Evolutionary conservation across 2,888 invertebrate genomes (phyloP).

Genomic region (Chloroclysta siterata): DNA sequence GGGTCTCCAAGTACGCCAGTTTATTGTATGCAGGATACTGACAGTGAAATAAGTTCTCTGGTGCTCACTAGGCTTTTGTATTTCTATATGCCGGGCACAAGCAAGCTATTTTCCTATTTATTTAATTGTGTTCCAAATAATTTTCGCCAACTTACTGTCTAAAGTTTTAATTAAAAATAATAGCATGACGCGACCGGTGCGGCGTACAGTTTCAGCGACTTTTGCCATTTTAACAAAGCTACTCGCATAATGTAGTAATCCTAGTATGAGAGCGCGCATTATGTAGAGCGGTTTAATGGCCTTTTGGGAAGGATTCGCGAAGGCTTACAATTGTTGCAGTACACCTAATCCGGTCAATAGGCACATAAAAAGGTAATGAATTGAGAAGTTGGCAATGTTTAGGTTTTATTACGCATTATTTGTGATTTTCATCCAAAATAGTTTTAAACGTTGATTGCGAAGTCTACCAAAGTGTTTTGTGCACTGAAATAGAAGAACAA

Average conservation of each 20-base stretch:
- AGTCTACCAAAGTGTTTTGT: constrained; percentile 2
- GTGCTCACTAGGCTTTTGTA: constrained; percentile 1
- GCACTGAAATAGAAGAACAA: constrained; percentile 7
- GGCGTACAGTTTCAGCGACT: constrained; percentile 35
- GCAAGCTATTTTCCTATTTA: constrained; percentile 11
- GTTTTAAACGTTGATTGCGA: constrained; percentile 25
- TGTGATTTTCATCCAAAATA: constrained; percentile 32
- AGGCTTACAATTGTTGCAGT: constrained; percentile 52
- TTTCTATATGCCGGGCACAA: not conserved
- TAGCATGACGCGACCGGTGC: constrained; percentile 28
- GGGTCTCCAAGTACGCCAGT: constrained; percentile 13
- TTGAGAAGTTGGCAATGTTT: constrained; percentile 41
- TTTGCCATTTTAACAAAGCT: constrained; percentile 40
- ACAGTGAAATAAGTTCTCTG: constrained; percentile 12
- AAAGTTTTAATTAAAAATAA: constrained; percentile 41
- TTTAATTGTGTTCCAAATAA: constrained; percentile 10
- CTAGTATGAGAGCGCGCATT: constrained; percentile 42
- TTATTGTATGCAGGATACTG: constrained; percentile 11
- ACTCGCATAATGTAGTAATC: constrained; percentile 36
- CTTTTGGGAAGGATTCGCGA: constrained; percentile 48
- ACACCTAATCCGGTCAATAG: constrained; percentile 45
- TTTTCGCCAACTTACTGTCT: constrained; percentile 16
- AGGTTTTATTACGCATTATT: constrained; percentile 28
- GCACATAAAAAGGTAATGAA: constrained; percentile 48
- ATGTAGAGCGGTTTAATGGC: constrained; percentile 50